These are phyloP conservation scores for Ceratina calcarata DNA, from an alignment of 1,140 invertebrate species.

Conservation along the genomic window DNA sequence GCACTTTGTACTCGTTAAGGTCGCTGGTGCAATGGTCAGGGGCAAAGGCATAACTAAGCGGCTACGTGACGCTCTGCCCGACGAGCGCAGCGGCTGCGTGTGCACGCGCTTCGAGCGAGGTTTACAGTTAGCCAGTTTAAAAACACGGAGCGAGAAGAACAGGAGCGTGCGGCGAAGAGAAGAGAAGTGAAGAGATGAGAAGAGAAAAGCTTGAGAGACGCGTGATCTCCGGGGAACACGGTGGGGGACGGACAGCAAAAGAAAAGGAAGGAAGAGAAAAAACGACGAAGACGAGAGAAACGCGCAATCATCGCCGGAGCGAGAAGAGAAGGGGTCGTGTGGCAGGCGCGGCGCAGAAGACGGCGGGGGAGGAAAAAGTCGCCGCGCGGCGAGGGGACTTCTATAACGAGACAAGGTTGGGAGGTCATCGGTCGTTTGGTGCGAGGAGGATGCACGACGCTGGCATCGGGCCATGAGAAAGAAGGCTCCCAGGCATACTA, in stretches of 20 bases:
- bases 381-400: constrained; percentile 39
- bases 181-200: not conserved
- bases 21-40: constrained; percentile 52
- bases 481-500: constrained; percentile 42
- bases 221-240: not conserved
- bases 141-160: constrained; percentile 41
- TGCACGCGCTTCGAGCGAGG: constrained; percentile 40
- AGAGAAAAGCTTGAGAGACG: constrained; percentile 22
- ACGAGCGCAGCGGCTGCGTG: constrained; percentile 36
- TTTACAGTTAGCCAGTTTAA: constrained; percentile 62
- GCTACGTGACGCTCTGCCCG: constrained; percentile 44
- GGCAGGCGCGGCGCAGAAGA: not conserved
- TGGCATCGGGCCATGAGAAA: constrained; percentile 64
- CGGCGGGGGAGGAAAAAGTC: constrained; percentile 31
- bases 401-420: constrained; percentile 68
- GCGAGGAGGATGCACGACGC: constrained; percentile 35
- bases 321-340: not conserved
- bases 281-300: constrained; percentile 37
- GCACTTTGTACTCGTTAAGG: constrained; percentile 50
- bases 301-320: constrained; percentile 52
- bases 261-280: constrained; percentile 37
- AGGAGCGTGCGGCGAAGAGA: not conserved
- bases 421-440: constrained; percentile 62
- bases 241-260: constrained; percentile 27
- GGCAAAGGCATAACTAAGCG: constrained; percentile 51